A percentile compares a stretch with the other conserved stretches of the same genome.
Conservation (phyloP, 2,113 vertebrate species). For the Rhinolophus sinicus region DNA sequence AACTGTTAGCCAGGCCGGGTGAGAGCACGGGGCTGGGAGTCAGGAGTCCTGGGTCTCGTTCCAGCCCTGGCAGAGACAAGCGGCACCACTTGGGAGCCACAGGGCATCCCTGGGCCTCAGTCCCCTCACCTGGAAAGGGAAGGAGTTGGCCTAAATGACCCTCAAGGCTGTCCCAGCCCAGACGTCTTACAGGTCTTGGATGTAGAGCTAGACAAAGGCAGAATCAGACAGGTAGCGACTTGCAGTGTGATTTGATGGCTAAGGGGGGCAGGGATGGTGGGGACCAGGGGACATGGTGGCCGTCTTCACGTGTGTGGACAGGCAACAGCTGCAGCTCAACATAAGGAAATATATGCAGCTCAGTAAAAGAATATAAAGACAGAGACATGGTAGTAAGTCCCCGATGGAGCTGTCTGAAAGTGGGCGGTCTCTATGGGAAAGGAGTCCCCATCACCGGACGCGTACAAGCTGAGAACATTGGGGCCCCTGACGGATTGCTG, state of each 20-base stretch:
- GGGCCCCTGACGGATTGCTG: not conserved
- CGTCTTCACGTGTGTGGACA: not conserved
- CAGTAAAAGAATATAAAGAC: not conserved
- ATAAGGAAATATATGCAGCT: fast-evolving
- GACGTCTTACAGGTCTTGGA: not conserved
- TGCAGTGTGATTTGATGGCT: not conserved
- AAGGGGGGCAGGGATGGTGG: not conserved
- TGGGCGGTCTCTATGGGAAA: not conserved
- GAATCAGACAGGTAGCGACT: fast-evolving
- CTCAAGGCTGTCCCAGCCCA: not conserved
- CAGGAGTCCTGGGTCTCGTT: not conserved
- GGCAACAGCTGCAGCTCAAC: not conserved
- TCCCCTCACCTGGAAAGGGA: not conserved
- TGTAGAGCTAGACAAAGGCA: not conserved
- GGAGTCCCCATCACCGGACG: not conserved
- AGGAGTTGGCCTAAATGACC: fast-evolving
- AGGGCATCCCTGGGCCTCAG: not conserved
- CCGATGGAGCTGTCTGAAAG: not conserved
- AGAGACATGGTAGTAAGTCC: fast-evolving
- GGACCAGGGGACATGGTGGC: not conserved
- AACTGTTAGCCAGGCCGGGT: not conserved
- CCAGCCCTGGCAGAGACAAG: not conserved
- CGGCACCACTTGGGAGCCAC: not conserved
- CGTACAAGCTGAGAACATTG: not conserved
- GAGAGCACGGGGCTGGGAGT: not conserved